Evolutionary conservation across 1,140 invertebrate species (phyloP).

Genomic region (Megalonaias nervosa): DNA sequence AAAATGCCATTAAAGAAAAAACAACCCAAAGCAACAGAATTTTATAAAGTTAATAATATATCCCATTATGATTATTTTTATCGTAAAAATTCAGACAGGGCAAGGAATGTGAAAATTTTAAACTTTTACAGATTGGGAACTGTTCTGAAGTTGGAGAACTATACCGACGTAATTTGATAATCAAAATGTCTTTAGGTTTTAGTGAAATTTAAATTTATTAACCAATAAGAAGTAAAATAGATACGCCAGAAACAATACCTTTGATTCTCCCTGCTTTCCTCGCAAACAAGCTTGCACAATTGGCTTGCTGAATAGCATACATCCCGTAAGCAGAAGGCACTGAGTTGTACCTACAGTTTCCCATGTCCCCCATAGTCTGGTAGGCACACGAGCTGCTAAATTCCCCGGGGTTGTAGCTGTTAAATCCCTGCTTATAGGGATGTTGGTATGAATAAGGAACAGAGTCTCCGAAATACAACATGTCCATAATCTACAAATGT

Average conservation of each 20-base stretch:
- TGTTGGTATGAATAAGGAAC: conserved; percentile 32
- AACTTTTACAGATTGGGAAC: background rate
- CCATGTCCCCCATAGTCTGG: conserved; percentile 36
- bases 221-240: too few species aligned
- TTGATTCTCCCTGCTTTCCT: conserved; percentile 35
- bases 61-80: conserved; percentile 4
- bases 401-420: conserved; percentile 30
- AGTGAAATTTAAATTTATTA: too few species aligned
- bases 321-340: conserved; percentile 34
- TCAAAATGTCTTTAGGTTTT: too few species aligned
- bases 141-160: too few species aligned
- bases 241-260: conserved; percentile 9
- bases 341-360: conserved; percentile 28
- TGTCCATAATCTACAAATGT: conserved; percentile 29
- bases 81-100: background rate
- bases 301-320: conserved; percentile 36
- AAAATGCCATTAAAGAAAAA: too few species aligned
- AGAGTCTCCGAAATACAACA: conserved; percentile 36
- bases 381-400: conserved; percentile 38
- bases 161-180: too few species aligned
- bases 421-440: conserved; percentile 33
- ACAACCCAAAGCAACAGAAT: too few species aligned
- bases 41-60: too few species aligned
- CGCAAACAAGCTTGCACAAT: conserved; percentile 33
- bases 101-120: background rate